A percentile compares a stretch with the other conserved stretches of the same genome.
Evolutionary conservation across 1,140 invertebrate genomes (phyloP).

Genomic region (Rhopalosiphum padi): DNA sequence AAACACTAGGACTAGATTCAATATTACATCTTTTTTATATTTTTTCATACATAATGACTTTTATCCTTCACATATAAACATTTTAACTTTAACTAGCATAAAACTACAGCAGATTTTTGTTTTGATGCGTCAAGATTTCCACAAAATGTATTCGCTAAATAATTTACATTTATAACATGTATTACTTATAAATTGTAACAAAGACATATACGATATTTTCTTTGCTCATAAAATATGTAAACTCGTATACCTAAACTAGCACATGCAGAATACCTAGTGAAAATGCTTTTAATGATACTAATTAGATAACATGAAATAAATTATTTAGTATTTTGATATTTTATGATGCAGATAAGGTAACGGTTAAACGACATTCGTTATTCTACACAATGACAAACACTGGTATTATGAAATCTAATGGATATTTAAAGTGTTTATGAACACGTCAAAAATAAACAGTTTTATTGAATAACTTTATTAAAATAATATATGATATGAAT

Average conservation of each 20-base stretch:
- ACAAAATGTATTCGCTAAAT: no score
- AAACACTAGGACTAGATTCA: no score
- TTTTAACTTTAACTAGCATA: no score
- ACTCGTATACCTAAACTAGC: not conserved
- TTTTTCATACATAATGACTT: no score
- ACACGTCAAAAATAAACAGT: not conserved
- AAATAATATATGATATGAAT: not conserved
- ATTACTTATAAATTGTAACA: not conserved
- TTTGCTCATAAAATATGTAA: not conserved
- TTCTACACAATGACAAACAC: not conserved
- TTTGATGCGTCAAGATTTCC: no score
- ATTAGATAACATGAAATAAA: not conserved
- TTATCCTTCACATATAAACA: no score
- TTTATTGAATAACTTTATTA: not conserved
- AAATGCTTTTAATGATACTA: slow-evolving; percentile 10
- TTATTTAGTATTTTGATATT: slow-evolving; percentile 33
- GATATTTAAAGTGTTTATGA: slow-evolving; percentile 24
- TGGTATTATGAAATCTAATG: slow-evolving; percentile 16
- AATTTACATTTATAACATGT: not conserved
- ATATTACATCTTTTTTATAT: no score
- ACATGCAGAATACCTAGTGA: not conserved
- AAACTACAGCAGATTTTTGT: no score
- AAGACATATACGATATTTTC: not conserved
- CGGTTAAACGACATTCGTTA: slow-evolving; percentile 6
- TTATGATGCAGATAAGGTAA: slow-evolving; percentile 7